A percentile compares a stretch with the other conserved stretches of the same genome.
Evolutionary conservation across 1,140 invertebrate species (phyloP).

Genomic region (Drosophila lacertosa): DNA sequence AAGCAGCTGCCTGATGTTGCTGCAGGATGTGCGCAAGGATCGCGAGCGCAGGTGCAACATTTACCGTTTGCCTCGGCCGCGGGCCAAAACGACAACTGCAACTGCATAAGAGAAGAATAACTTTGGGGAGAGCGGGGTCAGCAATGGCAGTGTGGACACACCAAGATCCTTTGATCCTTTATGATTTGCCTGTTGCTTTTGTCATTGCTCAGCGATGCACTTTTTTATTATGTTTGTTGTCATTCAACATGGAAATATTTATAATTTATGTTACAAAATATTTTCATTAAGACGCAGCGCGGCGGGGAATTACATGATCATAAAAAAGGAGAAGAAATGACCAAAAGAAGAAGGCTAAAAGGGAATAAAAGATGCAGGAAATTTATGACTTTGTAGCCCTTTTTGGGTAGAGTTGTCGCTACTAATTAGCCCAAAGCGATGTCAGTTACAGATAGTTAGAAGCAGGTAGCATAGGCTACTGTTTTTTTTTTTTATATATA

Average conservation of each 20-base stretch:
- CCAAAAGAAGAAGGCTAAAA: not conserved
- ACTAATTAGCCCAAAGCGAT: slow-evolving; percentile 64
- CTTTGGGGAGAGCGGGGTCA: no score
- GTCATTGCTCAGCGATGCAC: slow-evolving; percentile 21
- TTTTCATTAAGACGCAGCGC: slow-evolving; percentile 49
- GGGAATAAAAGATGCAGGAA: not conserved
- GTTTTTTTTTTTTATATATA: slow-evolving; percentile 8
- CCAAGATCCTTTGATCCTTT: slow-evolving; percentile 6
- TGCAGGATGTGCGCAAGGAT: slow-evolving; percentile 57
- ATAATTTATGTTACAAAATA: slow-evolving; percentile 75
- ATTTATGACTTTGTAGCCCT: slow-evolving; percentile 48
- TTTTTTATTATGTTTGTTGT: no score
- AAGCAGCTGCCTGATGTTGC: slow-evolving; percentile 47
- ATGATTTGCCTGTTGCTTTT: slow-evolving; percentile 19
- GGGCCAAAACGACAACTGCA: slow-evolving; percentile 28
- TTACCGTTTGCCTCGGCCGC: slow-evolving; percentile 64
- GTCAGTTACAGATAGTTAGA: slow-evolving; percentile 41
- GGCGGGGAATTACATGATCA: slow-evolving; percentile 23
- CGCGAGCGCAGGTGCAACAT: slow-evolving; percentile 70
- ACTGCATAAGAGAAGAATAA: slow-evolving; percentile 10
- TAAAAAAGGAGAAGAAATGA: slow-evolving; percentile 12
- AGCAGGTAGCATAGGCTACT: slow-evolving; percentile 16
- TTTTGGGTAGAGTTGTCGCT: slow-evolving; percentile 8
- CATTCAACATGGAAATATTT: slow-evolving; percentile 40
- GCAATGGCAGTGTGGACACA: slow-evolving; percentile 1